Conservation (phyloP, 1,140 invertebrate species). For the Geopemphigus sp. region DNA sequence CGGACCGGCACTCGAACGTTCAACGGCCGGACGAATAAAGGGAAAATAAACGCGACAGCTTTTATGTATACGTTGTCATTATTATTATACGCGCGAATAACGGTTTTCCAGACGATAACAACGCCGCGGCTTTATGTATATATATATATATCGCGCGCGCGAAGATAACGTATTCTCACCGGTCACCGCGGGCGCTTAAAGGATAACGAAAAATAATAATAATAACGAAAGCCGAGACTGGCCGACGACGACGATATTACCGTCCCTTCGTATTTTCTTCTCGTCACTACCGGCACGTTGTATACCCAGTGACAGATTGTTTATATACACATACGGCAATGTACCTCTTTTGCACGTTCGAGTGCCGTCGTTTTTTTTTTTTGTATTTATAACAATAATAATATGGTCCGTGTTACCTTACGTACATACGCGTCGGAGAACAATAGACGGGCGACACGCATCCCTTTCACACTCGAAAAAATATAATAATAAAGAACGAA, state of each 20-base stretch:
- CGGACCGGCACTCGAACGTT: background rate
- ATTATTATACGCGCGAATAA: background rate
- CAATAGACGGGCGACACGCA: constrained; percentile 43
- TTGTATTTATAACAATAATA: background rate
- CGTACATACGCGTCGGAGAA: constrained; percentile 31
- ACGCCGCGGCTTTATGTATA: background rate
- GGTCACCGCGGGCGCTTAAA: constrained; percentile 29
- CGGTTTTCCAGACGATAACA: constrained; percentile 35
- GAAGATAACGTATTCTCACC: constrained; percentile 34
- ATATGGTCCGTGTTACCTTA: constrained; percentile 38
- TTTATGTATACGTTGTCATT: no score
- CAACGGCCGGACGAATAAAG: background rate
- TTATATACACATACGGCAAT: constrained; percentile 8
- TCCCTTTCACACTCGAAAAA: constrained; percentile 43
- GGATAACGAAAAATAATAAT: constrained; percentile 17
- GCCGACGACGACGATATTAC: constrained; percentile 9
- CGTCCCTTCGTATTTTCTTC: constrained; percentile 21
- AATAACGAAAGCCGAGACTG: constrained; percentile 22
- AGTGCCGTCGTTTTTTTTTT: constrained; percentile 20
- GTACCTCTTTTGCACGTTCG: constrained; percentile 14
- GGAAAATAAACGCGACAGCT: background rate
- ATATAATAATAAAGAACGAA: constrained; percentile 14
- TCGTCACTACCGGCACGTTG: background rate
- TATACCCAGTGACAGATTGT: constrained; percentile 39
- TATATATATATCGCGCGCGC: background rate